A percentile compares a stretch with the other conserved stretches of the same genome.
phyloP scores from a whole-genome alignment of 2,797 vertebrate genomes.

The Tolypeutes matacus region DNA sequence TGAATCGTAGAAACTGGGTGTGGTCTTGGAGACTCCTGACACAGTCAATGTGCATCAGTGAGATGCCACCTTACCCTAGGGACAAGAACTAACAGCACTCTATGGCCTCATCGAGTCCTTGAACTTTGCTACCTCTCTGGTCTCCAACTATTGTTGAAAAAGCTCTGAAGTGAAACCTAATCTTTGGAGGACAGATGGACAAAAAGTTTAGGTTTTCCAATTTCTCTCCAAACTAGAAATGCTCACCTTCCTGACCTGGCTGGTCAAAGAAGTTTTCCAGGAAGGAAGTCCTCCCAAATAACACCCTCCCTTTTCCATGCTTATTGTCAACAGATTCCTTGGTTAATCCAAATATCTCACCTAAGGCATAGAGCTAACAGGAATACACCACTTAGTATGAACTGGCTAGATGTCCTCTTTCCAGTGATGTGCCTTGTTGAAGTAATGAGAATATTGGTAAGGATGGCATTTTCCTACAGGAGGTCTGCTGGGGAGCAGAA shows the following conservation, averaged over 20 bases:
- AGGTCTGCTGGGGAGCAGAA: not conserved
- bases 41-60: not conserved
- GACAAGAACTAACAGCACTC: not conserved
- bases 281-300: not conserved
- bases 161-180: not conserved
- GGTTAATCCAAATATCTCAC: not conserved
- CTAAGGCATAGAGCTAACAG: not conserved
- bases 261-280: not conserved
- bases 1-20: not conserved
- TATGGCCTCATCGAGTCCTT: fast-evolving
- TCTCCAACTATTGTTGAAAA: not conserved
- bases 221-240: not conserved
- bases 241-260: not conserved
- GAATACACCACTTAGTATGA: not conserved
- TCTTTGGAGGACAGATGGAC: not conserved
- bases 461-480: not conserved
- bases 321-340: not conserved
- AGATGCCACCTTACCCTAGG: not conserved
- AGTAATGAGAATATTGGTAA: not conserved
- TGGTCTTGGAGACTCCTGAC: not conserved
- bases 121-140: not conserved
- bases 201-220: not conserved
- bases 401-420: not conserved
- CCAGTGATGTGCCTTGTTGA: not conserved
- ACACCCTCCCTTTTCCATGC: not conserved